phyloP scores from a whole-genome alignment of 2,888 invertebrate genomes.

The Stictocephala bisonia region DNA sequence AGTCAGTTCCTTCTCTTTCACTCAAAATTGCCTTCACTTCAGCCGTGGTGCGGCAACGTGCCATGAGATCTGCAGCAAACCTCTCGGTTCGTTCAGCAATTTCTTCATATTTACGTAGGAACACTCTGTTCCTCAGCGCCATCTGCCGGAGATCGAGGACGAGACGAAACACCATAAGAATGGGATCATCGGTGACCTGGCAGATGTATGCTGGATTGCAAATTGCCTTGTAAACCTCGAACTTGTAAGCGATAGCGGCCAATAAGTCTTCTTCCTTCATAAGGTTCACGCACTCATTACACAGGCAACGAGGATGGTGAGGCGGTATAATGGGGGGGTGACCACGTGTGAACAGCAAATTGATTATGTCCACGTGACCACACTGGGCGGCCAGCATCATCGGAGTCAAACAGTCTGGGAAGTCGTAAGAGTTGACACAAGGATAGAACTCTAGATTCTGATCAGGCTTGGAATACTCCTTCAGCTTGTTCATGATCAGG shows the following conservation, averaged over 20 bases:
- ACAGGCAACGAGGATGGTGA: slow-evolving; percentile 71
- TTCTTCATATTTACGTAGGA: slow-evolving; percentile 72
- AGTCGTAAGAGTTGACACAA: slow-evolving; percentile 66
- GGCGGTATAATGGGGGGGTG: slow-evolving; percentile 72
- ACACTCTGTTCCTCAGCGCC: slow-evolving; percentile 71
- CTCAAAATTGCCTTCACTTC: slow-evolving; percentile 76
- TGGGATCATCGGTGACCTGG: slow-evolving; percentile 74
- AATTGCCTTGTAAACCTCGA: slow-evolving; percentile 75
- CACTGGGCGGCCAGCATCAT: slow-evolving; percentile 76
- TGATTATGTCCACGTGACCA: slow-evolving; percentile 77
- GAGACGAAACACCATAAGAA: slow-evolving; percentile 74
- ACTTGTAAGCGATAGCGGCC: slow-evolving; percentile 69
- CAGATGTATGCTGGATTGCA: slow-evolving; percentile 78
- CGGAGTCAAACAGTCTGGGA: slow-evolving; percentile 77
- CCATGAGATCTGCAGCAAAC: slow-evolving; percentile 66
- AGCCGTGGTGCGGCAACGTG: slow-evolving; percentile 75
- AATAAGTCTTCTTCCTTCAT: slow-evolving; percentile 69
- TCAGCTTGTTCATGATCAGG: slow-evolving; percentile 68
- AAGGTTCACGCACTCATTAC: slow-evolving; percentile 59
- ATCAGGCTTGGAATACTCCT: slow-evolving; percentile 64
- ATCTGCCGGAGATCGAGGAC: slow-evolving; percentile 71
- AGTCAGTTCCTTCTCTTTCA: slow-evolving; percentile 65
- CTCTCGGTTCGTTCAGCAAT: slow-evolving; percentile 66
- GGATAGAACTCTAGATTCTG: slow-evolving; percentile 66
- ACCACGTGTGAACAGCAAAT: slow-evolving; percentile 73